phyloP scores from a whole-genome alignment of 2,888 invertebrate species.

The Hirtodrosophila duncani region DNA sequence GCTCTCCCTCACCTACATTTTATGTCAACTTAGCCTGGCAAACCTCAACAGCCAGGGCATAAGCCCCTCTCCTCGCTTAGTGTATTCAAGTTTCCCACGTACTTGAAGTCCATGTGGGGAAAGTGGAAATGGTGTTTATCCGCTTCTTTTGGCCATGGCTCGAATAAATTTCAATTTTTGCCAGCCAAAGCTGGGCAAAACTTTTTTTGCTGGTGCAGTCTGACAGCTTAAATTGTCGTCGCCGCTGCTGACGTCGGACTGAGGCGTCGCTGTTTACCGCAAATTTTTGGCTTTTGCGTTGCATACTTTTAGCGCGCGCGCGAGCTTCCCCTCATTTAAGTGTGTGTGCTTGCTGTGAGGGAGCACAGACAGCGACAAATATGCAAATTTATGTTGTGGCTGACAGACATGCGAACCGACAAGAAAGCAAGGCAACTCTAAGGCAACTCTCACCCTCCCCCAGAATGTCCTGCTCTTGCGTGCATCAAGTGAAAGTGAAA shows the following conservation, averaged over 20 bases:
- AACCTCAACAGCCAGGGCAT: too few relatives aligned
- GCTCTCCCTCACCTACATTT: too few relatives aligned
- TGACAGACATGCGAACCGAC: constrained; percentile 45
- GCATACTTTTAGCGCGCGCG: constrained; percentile 42
- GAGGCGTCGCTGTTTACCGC: constrained; percentile 53
- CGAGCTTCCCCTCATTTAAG: too few relatives aligned
- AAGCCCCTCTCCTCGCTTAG: too few relatives aligned
- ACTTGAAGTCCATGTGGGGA: constrained; percentile 49
- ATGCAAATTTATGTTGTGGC: constrained; percentile 65
- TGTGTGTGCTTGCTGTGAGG: neutral
- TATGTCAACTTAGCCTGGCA: too few relatives aligned
- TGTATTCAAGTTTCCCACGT: neutral
- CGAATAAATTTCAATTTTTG: constrained; percentile 72
- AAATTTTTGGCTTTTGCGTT: constrained; percentile 62
- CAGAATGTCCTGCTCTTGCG: too few relatives aligned
- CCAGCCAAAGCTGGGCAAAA: constrained; percentile 23
- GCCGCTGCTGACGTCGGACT: constrained; percentile 20
- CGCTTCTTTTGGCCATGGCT: constrained; percentile 41
- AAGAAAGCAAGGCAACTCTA: constrained; percentile 12
- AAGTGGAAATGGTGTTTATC: constrained; percentile 66
- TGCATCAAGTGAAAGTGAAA: constrained; percentile 68
- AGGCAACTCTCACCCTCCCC: too few relatives aligned
- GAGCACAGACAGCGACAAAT: constrained; percentile 47
- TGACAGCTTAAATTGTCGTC: constrained; percentile 66
- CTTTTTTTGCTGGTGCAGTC: constrained; percentile 9